Conservation (phyloP, 2,797 vertebrate genomes). For the Fundulus diaphanus region DNA sequence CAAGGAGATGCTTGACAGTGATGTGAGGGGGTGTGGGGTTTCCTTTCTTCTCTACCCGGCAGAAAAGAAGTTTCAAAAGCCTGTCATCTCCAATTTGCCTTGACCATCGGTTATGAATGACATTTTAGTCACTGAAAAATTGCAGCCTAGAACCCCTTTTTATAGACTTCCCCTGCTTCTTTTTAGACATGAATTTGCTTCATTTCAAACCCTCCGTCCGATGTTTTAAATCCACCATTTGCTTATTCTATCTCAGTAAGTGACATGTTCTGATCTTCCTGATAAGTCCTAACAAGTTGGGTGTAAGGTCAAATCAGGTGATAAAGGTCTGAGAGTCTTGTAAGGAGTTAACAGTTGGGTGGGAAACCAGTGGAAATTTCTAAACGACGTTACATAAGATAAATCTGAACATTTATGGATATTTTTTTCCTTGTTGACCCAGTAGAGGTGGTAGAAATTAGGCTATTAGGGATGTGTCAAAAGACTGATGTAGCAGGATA, state of each 20-base stretch:
- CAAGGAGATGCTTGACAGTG: background rate
- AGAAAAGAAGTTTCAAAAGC: background rate
- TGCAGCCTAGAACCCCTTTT: background rate
- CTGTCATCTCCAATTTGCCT: conserved; percentile 7
- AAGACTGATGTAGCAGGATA: no score
- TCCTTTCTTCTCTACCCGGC: background rate
- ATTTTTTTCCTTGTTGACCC: no score
- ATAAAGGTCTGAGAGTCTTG: background rate
- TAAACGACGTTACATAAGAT: background rate
- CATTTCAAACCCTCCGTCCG: background rate
- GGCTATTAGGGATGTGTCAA: no score
- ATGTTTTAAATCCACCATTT: background rate
- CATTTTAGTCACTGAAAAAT: background rate
- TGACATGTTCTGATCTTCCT: background rate
- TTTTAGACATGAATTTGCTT: background rate
- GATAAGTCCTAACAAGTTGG: background rate
- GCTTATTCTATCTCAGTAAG: background rate
- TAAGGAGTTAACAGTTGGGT: background rate
- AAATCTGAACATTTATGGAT: no score
- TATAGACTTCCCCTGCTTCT: background rate
- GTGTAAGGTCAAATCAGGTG: background rate
- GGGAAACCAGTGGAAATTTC: no score
- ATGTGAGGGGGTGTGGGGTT: background rate
- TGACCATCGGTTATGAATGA: background rate
- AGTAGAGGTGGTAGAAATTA: no score